Evolutionary conservation across 2,888 invertebrate genomes (phyloP).

Genomic region (Eupithecia centaureata): DNA sequence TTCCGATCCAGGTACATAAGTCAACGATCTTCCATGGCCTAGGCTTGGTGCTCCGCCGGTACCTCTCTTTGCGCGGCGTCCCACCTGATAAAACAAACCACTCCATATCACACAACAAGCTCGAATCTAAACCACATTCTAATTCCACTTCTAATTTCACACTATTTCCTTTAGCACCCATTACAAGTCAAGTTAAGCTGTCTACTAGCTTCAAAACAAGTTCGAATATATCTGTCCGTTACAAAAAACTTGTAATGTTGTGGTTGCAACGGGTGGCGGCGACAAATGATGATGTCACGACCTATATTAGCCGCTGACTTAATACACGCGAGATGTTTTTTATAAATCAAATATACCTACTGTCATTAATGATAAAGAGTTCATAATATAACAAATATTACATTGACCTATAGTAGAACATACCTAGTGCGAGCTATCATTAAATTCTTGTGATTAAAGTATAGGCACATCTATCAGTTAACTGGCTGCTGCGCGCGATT

Average conservation of each 20-base stretch:
- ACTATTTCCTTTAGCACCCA: constrained; percentile 46
- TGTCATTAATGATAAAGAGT: constrained; percentile 52
- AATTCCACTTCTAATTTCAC: constrained; percentile 68
- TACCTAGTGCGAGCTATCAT: background rate
- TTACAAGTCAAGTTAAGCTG: constrained; percentile 10
- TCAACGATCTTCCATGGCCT: constrained; percentile 71
- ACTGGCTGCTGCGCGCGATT: background rate
- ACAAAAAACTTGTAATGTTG: constrained; percentile 35
- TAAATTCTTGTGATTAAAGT: background rate
- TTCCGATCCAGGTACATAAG: constrained; percentile 76
- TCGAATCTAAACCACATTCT: constrained; percentile 64
- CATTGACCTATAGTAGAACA: background rate
- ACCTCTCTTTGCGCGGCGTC: constrained; percentile 66
- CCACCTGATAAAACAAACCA: constrained; percentile 76
- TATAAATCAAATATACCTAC: constrained; percentile 36
- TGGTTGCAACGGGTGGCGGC: constrained; percentile 31
- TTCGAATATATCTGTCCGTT: constrained; percentile 33
- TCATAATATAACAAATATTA: constrained; percentile 26
- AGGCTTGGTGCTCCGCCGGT: constrained; percentile 59
- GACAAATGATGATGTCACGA: constrained; percentile 57
- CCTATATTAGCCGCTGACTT: constrained; percentile 54
- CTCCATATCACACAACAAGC: constrained; percentile 64
- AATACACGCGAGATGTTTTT: constrained; percentile 44
- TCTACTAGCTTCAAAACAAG: constrained; percentile 12
- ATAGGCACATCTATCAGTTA: background rate